Base-by-base conservation (phyloP, 2,797 vertebrate genomes). In the Austrolebias charrua region DNA sequence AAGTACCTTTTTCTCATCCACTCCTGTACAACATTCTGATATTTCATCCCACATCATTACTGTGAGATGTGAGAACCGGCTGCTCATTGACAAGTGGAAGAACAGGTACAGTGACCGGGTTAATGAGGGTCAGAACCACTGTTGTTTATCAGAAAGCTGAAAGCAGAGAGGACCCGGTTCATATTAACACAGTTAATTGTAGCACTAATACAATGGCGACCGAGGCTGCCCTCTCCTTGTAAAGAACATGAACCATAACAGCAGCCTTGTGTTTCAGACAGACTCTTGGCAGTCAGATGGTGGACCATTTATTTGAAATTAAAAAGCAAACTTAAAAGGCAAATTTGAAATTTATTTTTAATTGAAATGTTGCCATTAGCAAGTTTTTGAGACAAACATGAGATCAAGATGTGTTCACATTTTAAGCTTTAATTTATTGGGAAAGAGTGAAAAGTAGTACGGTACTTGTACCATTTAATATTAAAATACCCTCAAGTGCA, bases 121-220 rank as follows among this genome's bases (percentile, higher is more conserved):
- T 89, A 87, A 89, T 87, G 72, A 83, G 80, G 85, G 80, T 86
- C 86, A 75, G 59, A 53, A 64, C 33, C 58, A 49, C 58, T 45
- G 59, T 76, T 64, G 76, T 45, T 72, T 63, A 66, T 75, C 67
- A 54, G 56, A 54, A 62, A 58, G 57, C 65, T 61, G 50, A 73
- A 51, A 35, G 71, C 64, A 43, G 42, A 18, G 57, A 73, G 29
- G 72, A 75, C 68, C 63, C 61, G 10, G 52, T 31, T 48, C 71
- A 78, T 74, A 67, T 80, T 79, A 83, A 69, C 64, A 61, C 51
- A 61, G 58, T 69, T 81, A 88, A 86, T 82, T 80, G 75, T 74
- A 31, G 48, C 72, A 76, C 29, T 82, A 71, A 83, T 78, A 66
- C 67, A 68, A 73, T 60, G 63, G 24, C 52, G 69, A 63, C 69